Evolutionary conservation across 2,888 invertebrate genomes (phyloP).

Genomic region (Eustalomyia histrio): DNA sequence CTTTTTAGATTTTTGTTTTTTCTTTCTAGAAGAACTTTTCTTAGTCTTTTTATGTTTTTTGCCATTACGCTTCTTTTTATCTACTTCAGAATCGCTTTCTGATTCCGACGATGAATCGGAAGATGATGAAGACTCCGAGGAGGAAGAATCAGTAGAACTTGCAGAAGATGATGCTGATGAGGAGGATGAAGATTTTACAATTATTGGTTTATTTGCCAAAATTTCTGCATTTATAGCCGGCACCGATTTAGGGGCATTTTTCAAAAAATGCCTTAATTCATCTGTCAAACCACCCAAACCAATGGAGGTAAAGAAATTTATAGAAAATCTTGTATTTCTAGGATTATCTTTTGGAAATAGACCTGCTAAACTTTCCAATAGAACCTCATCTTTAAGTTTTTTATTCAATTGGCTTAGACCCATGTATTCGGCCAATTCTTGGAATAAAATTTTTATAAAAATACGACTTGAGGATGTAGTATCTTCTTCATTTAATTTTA

Average conservation of each 20-base stretch:
- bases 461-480: conserved; percentile 98
- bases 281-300: conserved; percentile 98
- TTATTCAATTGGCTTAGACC: conserved; percentile 94
- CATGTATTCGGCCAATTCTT: conserved; percentile 98
- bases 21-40: conserved; percentile 47
- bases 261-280: conserved; percentile 92
- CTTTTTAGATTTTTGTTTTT: conserved; percentile 60
- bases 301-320: conserved; percentile 98
- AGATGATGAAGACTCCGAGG: conserved; percentile 64
- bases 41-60: conserved; percentile 65
- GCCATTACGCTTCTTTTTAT: conserved; percentile 44
- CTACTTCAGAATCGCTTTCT: conserved; percentile 67
- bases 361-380: conserved; percentile 92
- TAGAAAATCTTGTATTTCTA: conserved; percentile 97
- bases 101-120: conserved; percentile 67
- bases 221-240: conserved; percentile 77
- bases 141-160: conserved; percentile 63
- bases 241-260: conserved; percentile 80
- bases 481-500: conserved; percentile 96
- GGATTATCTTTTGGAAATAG: conserved; percentile 98
- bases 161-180: conserved; percentile 61
- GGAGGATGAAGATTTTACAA: conserved; percentile 60
- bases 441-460: conserved; percentile 98
- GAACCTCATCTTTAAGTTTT: conserved; percentile 92
- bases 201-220: conserved; percentile 72